Conservation (phyloP, 2,113 vertebrate species). For the Sakesphorus luctuosus region DNA sequence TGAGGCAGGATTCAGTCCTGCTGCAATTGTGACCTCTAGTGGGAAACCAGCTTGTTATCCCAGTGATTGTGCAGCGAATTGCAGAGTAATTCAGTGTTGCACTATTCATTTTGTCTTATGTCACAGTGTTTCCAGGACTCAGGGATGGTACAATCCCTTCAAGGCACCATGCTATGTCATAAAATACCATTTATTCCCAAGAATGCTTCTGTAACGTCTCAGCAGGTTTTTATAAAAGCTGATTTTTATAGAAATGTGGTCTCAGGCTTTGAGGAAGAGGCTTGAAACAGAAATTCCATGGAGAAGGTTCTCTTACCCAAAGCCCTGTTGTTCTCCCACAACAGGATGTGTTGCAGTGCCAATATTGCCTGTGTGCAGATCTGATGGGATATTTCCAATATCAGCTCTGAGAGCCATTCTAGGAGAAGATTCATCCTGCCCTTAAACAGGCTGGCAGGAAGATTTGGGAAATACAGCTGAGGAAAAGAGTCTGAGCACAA, state of each 20-base stretch:
- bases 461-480: neutral
- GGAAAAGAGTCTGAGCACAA: neutral
- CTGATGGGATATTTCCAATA: neutral
- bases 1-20: neutral
- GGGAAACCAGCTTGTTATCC: neutral
- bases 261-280: neutral
- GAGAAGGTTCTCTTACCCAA: neutral
- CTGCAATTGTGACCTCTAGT: slow-evolving; percentile 75
- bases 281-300: neutral
- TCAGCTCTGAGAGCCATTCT: neutral
- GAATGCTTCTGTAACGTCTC: neutral
- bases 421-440: neutral
- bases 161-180: neutral
- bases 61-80: neutral
- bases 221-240: neutral
- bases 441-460: neutral
- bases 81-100: neutral
- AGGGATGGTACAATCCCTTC: neutral
- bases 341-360: neutral
- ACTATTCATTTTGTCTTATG: neutral
- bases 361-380: neutral
- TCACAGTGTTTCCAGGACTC: neutral
- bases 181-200: neutral
- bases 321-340: neutral
- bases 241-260: neutral